Conservation (phyloP, 92 coral and sea anemone species). For the Zoanthus solanderi region DNA sequence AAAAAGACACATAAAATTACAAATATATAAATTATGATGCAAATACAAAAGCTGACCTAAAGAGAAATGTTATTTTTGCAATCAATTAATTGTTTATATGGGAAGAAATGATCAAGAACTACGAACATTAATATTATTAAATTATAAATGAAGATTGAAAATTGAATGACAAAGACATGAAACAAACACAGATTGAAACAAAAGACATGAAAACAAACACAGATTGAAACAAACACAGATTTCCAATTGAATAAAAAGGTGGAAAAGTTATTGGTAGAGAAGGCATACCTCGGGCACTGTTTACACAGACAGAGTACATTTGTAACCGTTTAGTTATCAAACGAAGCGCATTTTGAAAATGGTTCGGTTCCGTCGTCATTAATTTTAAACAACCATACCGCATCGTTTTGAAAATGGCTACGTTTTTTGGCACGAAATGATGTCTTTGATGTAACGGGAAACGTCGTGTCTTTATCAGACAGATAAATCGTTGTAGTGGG, state of each 20-base stretch:
- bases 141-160: too few species aligned
- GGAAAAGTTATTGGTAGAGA: conserved; percentile 42
- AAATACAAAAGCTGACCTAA: too few species aligned
- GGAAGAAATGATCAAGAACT: too few species aligned
- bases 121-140: too few species aligned
- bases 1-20: too few species aligned
- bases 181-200: too few species aligned
- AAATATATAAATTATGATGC: too few species aligned
- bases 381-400: conserved; percentile 26
- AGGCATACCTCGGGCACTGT: conserved; percentile 53
- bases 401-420: conserved; percentile 26
- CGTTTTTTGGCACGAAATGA: conserved; percentile 16
- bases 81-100: too few species aligned
- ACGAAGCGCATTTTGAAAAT: conserved; percentile 18
- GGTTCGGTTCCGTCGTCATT: conserved; percentile 26
- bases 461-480: conserved; percentile 44
- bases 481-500: conserved; percentile 54
- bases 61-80: too few species aligned
- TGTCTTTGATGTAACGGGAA: conserved; percentile 46
- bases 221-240: neutral
- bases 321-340: conserved; percentile 51
- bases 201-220: too few species aligned
- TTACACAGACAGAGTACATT: conserved; percentile 46
- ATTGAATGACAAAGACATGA: too few species aligned
- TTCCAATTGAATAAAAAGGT: conserved; percentile 23